Evolutionary conservation across 2,888 invertebrate species (phyloP).

Genomic region (Spatulosminthurus flaviceps): DNA sequence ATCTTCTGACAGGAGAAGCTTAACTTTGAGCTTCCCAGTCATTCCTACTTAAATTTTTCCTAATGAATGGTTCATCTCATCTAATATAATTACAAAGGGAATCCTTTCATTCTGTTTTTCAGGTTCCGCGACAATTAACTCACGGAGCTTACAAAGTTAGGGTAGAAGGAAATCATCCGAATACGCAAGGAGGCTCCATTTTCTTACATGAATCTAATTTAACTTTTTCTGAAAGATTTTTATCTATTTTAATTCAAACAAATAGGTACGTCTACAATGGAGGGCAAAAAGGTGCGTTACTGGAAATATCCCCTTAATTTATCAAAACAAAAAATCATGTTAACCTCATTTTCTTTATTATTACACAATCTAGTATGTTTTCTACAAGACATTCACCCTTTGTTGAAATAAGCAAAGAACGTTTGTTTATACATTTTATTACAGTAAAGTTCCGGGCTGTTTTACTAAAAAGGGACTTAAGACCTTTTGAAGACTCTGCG

Average conservation of each 20-base stretch:
- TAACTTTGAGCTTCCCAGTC: too few species aligned
- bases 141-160: constrained; percentile 67
- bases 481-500: constrained; percentile 67
- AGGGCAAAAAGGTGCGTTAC: constrained; percentile 67
- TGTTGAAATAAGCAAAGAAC: too few species aligned
- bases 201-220: constrained; percentile 69
- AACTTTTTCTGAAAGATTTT: constrained; percentile 68
- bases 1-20: too few species aligned
- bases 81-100: neutral
- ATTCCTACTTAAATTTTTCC: too few species aligned
- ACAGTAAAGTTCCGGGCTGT: constrained; percentile 67
- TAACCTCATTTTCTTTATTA: too few species aligned
- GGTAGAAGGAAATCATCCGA: constrained; percentile 68
- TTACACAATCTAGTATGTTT: too few species aligned
- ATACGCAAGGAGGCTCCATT: constrained; percentile 67
- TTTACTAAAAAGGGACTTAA: constrained; percentile 66
- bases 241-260: constrained; percentile 70
- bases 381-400: too few species aligned
- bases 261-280: constrained; percentile 70
- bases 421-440: constrained; percentile 38
- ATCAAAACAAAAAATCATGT: too few species aligned
- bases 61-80: too few species aligned
- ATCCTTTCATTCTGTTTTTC: constrained; percentile 23
- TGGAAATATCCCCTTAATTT: too few species aligned
- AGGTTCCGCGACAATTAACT: constrained; percentile 68